A percentile compares a stretch with the other conserved stretches of the same genome.
Conservation (phyloP, 1,140 invertebrate genomes). For the Atta cephalotes region DNA sequence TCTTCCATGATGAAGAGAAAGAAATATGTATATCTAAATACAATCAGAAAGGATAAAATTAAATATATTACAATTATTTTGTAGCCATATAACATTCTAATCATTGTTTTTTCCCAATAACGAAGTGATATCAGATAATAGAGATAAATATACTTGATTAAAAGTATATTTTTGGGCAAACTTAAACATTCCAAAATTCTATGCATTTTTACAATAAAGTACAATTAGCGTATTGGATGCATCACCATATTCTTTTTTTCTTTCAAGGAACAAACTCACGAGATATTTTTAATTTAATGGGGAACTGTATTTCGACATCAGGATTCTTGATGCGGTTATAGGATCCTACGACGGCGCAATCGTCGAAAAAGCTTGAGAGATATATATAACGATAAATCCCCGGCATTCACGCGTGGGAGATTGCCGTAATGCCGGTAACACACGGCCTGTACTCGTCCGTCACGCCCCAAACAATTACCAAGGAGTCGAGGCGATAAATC, state of each 20-base stretch:
- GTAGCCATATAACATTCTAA: not conserved
- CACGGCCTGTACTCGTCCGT: conserved; percentile 59
- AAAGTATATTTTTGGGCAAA: not conserved
- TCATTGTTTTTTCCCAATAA: not conserved
- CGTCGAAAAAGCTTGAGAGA: conserved; percentile 48
- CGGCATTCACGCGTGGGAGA: conserved; percentile 73
- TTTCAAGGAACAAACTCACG: not conserved
- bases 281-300: conserved; percentile 42
- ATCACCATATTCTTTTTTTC: too few relatives aligned
- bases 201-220: not conserved
- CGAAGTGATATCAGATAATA: not conserved
- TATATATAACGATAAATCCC: conserved; percentile 67
- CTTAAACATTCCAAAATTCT: not conserved
- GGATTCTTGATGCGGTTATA: not conserved
- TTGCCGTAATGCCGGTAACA: conserved; percentile 61
- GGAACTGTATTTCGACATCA: conserved; percentile 25
- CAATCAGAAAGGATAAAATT: not conserved
- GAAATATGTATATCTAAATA: too few relatives aligned
- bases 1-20: not conserved
- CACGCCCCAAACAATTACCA: conserved; percentile 77
- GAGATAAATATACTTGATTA: too few relatives aligned
- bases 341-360: not conserved
- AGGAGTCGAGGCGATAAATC: conserved; percentile 74
- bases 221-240: not conserved
- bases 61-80: not conserved